phyloP scores from a whole-genome alignment of 2,888 invertebrate species.

The Campoletis raptor region DNA sequence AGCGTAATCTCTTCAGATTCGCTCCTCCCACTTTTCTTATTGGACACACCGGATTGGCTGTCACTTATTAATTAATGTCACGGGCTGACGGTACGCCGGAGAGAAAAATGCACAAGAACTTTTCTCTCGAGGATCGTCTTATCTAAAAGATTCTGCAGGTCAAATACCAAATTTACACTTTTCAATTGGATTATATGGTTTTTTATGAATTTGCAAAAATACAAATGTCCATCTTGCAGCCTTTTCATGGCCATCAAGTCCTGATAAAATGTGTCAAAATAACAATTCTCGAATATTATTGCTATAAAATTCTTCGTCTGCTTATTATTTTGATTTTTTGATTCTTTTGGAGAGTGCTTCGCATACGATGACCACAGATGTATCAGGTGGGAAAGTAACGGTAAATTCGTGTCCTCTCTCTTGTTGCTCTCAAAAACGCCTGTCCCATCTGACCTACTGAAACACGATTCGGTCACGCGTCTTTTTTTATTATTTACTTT shows the following conservation, averaged over 20 bases:
- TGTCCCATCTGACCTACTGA: slow-evolving; percentile 36
- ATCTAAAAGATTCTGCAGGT: not conserved
- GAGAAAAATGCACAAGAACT: not conserved
- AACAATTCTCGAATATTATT: not conserved
- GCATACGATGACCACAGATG: slow-evolving; percentile 45
- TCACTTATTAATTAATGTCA: not conserved
- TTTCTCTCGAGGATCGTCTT: not conserved
- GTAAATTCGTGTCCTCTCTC: slow-evolving; percentile 41
- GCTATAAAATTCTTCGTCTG: not conserved
- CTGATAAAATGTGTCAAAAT: not conserved
- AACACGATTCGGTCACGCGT: slow-evolving; percentile 21
- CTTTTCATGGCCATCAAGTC: not conserved
- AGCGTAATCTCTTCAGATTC: not conserved
- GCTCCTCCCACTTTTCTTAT: not conserved
- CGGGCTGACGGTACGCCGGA: not conserved
- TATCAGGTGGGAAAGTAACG: slow-evolving; percentile 63
- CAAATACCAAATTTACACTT: not conserved
- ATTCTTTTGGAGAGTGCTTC: not conserved
- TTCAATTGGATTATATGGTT: not conserved
- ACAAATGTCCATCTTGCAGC: not conserved
- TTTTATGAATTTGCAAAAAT: not conserved
- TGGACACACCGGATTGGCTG: not conserved
- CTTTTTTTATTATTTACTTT: not conserved
- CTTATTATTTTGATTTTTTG: not conserved
- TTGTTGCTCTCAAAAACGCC: slow-evolving; percentile 42